These are phyloP conservation scores for Butorides virescens DNA, from an alignment of 2,113 vertebrate species.

Conservation along the genomic window DNA sequence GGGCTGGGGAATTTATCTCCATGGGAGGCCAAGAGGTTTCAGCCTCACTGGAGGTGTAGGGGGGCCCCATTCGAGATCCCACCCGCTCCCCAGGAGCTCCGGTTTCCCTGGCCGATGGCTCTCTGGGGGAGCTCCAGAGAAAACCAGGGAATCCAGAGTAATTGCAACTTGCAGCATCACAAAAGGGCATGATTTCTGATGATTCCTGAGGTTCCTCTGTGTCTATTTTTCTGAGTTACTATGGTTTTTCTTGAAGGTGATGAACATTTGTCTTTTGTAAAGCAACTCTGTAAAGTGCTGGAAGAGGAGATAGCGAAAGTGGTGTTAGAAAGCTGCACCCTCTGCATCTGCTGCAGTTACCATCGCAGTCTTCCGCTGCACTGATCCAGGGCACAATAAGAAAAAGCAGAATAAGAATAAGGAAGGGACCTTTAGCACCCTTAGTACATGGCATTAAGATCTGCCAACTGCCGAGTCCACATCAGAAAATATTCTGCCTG, in stretches of 20 bases:
- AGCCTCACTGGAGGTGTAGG: background rate
- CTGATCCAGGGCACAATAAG: background rate
- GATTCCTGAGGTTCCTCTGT: background rate
- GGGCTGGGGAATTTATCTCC: background rate
- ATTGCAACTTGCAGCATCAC: background rate
- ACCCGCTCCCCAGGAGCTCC: background rate
- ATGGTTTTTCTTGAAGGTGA: background rate
- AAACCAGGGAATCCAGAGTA: background rate
- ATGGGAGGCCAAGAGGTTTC: background rate
- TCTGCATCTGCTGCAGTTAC: background rate
- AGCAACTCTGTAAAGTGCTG: background rate
- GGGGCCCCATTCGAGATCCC: background rate
- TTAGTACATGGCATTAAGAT: background rate
- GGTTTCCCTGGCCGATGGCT: fast-evolving
- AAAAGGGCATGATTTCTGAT: background rate
- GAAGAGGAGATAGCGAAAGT: background rate
- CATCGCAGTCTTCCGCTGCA: background rate
- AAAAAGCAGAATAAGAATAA: background rate
- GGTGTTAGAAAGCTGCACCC: background rate
- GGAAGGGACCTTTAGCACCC: background rate
- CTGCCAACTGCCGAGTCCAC: background rate
- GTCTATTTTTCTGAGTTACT: background rate
- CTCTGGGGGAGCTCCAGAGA: background rate
- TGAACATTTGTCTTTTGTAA: background rate
- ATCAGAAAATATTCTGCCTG: background rate